These are phyloP conservation scores for Heteractis magnifica DNA, from an alignment of 92 coral and sea anemone species.

Conservation along the genomic window DNA sequence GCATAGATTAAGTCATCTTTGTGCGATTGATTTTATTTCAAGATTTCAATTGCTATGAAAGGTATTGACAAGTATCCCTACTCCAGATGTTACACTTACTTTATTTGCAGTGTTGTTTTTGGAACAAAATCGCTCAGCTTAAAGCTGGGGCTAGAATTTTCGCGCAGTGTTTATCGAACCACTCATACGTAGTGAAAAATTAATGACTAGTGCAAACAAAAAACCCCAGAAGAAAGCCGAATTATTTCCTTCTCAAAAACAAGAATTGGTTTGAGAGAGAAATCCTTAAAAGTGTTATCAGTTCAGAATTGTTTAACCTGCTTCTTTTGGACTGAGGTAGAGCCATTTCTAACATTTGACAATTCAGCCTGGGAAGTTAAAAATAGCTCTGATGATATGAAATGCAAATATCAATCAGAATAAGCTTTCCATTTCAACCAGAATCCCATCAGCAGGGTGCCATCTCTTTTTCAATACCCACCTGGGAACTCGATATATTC, in stretches of 20 bases:
- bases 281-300: neutral
- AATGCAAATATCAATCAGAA: constrained; percentile 20
- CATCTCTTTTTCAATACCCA: neutral
- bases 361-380: neutral
- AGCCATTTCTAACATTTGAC: neutral
- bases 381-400: constrained; percentile 18
- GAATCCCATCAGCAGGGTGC: constrained; percentile 13
- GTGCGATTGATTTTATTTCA: neutral
- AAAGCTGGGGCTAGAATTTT: neutral
- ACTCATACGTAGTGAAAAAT: constrained; percentile 68
- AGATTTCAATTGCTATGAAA: constrained; percentile 3
- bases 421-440: neutral
- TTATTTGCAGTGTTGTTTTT: neutral
- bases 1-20: constrained; percentile 25
- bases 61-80: constrained; percentile 11
- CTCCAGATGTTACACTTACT: neutral
- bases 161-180: constrained; percentile 16
- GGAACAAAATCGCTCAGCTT: neutral
- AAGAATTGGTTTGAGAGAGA: neutral
- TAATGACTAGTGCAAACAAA: constrained; percentile 84
- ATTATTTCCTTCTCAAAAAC: neutral
- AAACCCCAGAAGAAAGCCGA: neutral
- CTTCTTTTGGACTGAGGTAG: neutral
- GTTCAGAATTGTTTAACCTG: neutral
- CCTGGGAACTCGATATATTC: constrained; percentile 3